Conservation (phyloP, 2,113 vertebrate genomes). For the Turnix velox region DNA sequence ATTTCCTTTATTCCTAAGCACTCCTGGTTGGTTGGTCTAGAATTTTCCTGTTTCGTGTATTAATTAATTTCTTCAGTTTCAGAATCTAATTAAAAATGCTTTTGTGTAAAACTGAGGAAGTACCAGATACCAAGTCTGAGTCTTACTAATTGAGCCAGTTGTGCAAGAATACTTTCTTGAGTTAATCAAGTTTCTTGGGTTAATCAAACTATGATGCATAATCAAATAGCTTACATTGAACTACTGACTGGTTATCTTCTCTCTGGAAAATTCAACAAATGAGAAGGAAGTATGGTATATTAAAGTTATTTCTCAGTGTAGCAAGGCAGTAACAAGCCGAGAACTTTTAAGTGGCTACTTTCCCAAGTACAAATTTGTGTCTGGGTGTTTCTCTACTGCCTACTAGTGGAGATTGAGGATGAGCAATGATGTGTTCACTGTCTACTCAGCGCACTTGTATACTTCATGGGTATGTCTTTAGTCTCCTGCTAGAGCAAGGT, state of each 20-base stretch:
- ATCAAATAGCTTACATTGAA: not conserved
- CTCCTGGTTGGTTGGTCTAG: accelerated
- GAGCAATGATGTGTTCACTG: accelerated
- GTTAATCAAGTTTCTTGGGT: too few species aligned
- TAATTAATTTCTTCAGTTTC: accelerated
- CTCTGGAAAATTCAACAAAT: not conserved
- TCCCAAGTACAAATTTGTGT: not conserved
- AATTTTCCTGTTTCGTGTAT: accelerated
- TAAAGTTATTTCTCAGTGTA: not conserved
- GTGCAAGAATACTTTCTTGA: not conserved
- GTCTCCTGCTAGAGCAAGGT: not conserved
- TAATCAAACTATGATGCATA: not conserved
- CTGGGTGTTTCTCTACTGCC: accelerated
- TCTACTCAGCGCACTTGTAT: accelerated
- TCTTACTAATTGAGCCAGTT: not conserved
- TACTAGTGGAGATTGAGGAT: not conserved
- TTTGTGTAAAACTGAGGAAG: not conserved
- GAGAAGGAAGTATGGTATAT: not conserved
- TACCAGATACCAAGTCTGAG: accelerated
- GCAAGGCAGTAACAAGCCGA: not conserved
- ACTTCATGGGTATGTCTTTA: not conserved
- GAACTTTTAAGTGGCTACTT: not conserved
- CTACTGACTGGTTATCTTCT: not conserved
- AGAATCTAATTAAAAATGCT: not conserved
- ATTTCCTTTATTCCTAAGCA: not conserved